Conservation (phyloP, 2,888 invertebrate species). For the Cremastobaeus sp. region DNA sequence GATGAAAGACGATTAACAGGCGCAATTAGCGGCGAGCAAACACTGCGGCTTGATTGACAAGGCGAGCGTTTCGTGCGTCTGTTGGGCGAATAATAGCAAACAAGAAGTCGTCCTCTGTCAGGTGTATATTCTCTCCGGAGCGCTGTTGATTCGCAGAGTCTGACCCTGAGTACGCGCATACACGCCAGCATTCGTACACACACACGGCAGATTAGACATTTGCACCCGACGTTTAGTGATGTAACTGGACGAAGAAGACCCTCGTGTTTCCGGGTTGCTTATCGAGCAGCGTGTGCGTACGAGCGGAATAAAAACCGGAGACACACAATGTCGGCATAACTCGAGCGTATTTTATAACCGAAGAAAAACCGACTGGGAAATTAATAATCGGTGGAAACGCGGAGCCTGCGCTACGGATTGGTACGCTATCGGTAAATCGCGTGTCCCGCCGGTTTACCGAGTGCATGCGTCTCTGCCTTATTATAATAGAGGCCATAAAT, state of each 20-base stretch:
- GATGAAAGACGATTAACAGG: no score
- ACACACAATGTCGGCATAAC: slow-evolving; percentile 41
- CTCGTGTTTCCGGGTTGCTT: slow-evolving; percentile 57
- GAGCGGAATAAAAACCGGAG: slow-evolving; percentile 34
- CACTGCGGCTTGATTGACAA: slow-evolving; percentile 12
- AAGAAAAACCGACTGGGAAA: not conserved
- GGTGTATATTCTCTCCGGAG: slow-evolving; percentile 31
- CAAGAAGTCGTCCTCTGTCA: slow-evolving; percentile 1
- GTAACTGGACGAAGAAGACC: slow-evolving; percentile 61
- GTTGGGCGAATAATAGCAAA: slow-evolving; percentile 20
- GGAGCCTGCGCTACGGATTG: not conserved
- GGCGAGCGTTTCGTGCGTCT: slow-evolving; percentile 15
- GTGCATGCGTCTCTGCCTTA: not conserved
- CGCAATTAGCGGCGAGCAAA: no score
- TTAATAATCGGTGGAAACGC: not conserved
- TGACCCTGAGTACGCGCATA: slow-evolving; percentile 46
- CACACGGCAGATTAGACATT: slow-evolving; percentile 52
- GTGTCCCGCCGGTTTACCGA: not conserved
- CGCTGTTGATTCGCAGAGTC: slow-evolving; percentile 43
- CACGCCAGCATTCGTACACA: slow-evolving; percentile 7
- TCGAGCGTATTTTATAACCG: slow-evolving; percentile 37
- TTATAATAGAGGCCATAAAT: slow-evolving; percentile 40
- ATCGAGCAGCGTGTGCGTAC: slow-evolving; percentile 26
- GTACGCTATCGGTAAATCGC: not conserved
- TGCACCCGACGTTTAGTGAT: slow-evolving; percentile 56